Base-by-base conservation (phyloP, 2,888 invertebrate species). In the Lasioglossum pauxillum region DNA sequence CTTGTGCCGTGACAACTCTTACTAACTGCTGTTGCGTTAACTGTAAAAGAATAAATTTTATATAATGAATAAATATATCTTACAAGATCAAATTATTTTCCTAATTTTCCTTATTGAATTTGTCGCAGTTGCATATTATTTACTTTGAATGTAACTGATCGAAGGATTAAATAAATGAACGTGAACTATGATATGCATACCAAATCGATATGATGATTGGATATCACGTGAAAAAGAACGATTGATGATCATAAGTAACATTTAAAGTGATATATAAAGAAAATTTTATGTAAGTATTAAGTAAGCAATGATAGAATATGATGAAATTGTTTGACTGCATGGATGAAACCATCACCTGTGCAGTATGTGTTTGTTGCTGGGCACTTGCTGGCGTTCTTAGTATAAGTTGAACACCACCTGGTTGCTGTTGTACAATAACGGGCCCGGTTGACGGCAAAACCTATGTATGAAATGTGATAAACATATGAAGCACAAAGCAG, bases 341-440 rank as follows among this genome's bases (percentile, higher is more conserved):
- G 91, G 90, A 93, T 94, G 94, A 94, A 92, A 95, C 95, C 95
- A 92, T 95, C 95, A 95, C 95, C 95, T 95, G 95, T 94, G 95
- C 94, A 90, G 95, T 95, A 93, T 95, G 95, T 85, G 95, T 95
- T 95, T 95, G 95, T 92, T 95, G 95, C 90, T 95, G 95, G 86
- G 95, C 92, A 90, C 94, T 94, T 82, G 97, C 96, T 82, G 97
- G 97, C 82, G 97, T 97, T 91, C 97, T 96, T 90, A 97, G 95
- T 90, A 97, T 97, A 88, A 97, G 96, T 93, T 97, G 97, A 80
- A 97, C 97, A 74, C 97, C 97, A 91, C 97, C 97, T 76, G 97
- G 96, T 93, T 96, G 96, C 92, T 96, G 97, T 90, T 97, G 97
- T 86, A 97, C 96, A 92, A 97, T 94, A 87, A 97, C 96, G 76